Percentiles rank a stretch among this genome's conserved stretches.
phyloP scores from a whole-genome alignment of 2,113 vertebrate genomes.

The Ammodytes dubius region DNA sequence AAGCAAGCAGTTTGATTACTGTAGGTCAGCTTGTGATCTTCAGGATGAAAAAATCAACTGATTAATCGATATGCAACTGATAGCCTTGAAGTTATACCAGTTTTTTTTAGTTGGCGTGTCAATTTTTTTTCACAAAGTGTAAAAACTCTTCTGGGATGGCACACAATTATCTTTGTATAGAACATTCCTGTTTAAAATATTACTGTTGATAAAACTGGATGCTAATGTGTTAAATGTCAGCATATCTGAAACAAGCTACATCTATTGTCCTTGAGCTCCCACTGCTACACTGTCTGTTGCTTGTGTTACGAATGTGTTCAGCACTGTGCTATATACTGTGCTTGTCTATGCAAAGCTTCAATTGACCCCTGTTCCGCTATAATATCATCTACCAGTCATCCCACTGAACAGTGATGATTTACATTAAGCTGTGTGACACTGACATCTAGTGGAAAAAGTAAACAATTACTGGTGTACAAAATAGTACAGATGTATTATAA shows the following conservation, averaged over 20 bases:
- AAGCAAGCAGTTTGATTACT: no score
- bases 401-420: background rate
- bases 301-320: background rate
- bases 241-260: background rate
- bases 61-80: background rate
- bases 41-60: background rate
- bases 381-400: background rate
- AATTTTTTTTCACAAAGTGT: background rate
- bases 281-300: background rate
- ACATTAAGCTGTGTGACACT: constrained; percentile 49
- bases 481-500: background rate
- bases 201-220: background rate
- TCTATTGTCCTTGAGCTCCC: background rate
- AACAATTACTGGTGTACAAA: constrained; percentile 18
- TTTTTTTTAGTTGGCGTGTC: background rate
- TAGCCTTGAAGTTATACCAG: background rate
- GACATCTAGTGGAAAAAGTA: constrained; percentile 68
- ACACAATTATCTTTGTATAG: background rate
- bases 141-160: background rate
- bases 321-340: background rate
- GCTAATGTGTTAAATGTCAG: background rate
- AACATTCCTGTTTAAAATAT: background rate
- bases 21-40: background rate
- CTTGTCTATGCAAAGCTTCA: background rate
- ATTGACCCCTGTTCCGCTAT: background rate